These are phyloP conservation scores for Manis pentadactyla DNA, from an alignment of 2,797 vertebrate genomes.

Conservation along the genomic window DNA sequence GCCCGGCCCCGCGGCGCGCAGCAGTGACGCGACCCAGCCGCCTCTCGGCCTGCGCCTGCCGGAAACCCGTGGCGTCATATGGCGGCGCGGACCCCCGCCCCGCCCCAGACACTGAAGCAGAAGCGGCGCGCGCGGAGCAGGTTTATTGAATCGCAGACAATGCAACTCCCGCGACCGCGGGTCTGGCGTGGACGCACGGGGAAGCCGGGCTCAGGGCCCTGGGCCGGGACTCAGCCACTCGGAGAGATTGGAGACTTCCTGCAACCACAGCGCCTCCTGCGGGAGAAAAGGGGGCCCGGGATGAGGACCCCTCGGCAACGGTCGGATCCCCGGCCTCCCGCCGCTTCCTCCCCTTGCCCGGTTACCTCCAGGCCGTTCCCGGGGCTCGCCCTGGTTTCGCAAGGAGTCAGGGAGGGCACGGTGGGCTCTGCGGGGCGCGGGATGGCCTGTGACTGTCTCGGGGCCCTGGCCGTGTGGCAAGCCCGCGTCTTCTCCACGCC, in stretches of 20 bases:
- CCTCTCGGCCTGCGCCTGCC: background rate
- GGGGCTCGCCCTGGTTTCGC: background rate
- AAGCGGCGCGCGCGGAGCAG: accelerated
- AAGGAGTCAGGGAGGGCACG: background rate
- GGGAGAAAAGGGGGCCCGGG: background rate
- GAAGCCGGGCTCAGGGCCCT: background rate
- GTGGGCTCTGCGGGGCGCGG: background rate
- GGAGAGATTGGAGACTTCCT: conserved; percentile 79
- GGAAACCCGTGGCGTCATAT: conserved; percentile 14
- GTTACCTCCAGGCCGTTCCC: conserved; percentile 52
- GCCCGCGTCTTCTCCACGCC: background rate
- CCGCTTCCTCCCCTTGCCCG: background rate
- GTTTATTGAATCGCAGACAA: conserved; percentile 2
- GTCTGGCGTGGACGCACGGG: background rate
- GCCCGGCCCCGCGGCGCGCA: conserved; percentile 72
- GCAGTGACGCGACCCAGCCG: conserved; percentile 63
- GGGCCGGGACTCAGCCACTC: conserved; percentile 75
- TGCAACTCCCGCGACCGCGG: accelerated
- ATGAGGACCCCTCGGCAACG: background rate
- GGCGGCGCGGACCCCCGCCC: background rate
- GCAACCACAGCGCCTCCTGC: conserved; percentile 80
- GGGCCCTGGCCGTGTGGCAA: background rate
- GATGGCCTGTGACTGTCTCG: background rate
- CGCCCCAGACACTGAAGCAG: background rate
- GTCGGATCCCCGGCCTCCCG: background rate